phyloP scores from a whole-genome alignment of 2,888 invertebrate species.

The Tenthredo notha region DNA sequence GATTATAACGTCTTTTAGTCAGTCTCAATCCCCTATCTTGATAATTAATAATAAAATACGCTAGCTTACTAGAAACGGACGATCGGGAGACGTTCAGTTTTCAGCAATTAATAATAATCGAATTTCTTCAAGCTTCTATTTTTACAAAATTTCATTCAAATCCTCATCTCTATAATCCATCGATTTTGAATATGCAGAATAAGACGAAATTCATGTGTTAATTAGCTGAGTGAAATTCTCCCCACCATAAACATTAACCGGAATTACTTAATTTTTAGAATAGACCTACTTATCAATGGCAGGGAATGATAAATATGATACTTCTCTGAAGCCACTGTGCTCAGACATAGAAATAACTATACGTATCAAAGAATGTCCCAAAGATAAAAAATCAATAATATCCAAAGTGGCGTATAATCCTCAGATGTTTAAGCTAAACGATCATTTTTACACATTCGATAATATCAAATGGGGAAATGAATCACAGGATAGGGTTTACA shows the following conservation, averaged over 20 bases:
- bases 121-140: too few species aligned
- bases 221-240: neutral
- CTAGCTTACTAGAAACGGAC: neutral
- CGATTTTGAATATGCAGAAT: too few species aligned
- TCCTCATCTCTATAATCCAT: too few species aligned
- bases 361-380: neutral
- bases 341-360: slow-evolving; percentile 19
- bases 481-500: slow-evolving; percentile 37
- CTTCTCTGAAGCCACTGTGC: neutral
- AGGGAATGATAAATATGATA: neutral
- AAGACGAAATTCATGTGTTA: too few species aligned
- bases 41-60: neutral
- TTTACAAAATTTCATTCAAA: too few species aligned
- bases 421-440: neutral
- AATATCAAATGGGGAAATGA: slow-evolving; percentile 39
- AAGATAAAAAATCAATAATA: neutral
- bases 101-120: too few species aligned
- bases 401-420: neutral
- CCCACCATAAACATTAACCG: neutral
- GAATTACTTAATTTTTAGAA: neutral
- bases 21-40: neutral
- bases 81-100: neutral
- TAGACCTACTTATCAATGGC: neutral
- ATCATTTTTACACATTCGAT: slow-evolving; percentile 12
- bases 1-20: neutral